Percentiles rank a stretch among this genome's conserved stretches.
Conservation (phyloP, 2,797 vertebrate species). For the Enteromius argenteus region DNA sequence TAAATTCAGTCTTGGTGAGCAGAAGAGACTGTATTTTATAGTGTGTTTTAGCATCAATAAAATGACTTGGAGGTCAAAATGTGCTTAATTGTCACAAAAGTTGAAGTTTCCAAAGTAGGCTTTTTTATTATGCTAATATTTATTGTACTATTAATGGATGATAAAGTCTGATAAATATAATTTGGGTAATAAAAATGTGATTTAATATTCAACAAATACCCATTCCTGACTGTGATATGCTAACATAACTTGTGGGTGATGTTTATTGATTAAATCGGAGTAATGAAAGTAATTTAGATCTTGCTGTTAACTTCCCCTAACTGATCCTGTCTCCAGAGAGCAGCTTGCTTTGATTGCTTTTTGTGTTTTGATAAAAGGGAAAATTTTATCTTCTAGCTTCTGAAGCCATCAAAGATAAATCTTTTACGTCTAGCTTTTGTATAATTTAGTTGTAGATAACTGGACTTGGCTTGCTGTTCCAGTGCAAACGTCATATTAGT, state of each 20-base stretch:
- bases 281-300: neutral
- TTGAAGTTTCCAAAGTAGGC: neutral
- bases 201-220: neutral
- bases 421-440: neutral
- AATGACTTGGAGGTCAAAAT: neutral
- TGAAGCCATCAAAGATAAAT: accelerated
- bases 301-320: neutral
- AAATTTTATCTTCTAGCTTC: neutral
- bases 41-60: neutral
- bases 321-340: neutral
- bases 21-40: neutral
- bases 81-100: neutral
- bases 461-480: neutral
- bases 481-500: neutral
- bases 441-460: neutral
- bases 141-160: neutral
- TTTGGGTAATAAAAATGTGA: neutral
- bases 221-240: neutral
- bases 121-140: neutral
- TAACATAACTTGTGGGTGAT: no score
- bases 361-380: neutral
- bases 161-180: neutral
- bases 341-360: neutral
- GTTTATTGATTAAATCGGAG: neutral
- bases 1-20: neutral